phyloP scores from a whole-genome alignment of 2,113 vertebrate species.

The Eurypyga helias region DNA sequence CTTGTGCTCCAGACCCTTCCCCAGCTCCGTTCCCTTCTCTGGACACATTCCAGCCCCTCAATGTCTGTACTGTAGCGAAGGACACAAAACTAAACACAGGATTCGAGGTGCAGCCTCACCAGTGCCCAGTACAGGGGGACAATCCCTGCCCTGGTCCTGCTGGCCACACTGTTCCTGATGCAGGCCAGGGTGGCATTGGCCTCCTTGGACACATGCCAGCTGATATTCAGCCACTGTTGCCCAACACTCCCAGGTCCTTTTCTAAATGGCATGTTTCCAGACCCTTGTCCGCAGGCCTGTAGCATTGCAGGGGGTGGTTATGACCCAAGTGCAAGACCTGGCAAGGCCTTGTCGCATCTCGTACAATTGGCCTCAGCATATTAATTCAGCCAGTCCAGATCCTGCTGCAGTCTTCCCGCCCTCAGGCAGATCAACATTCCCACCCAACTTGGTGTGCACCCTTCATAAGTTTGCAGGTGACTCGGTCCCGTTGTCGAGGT shows the following conservation, averaged over 20 bases:
- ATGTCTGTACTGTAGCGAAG: too few relatives aligned
- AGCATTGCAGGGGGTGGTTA: neutral
- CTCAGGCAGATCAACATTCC: neutral
- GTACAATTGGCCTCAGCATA: neutral
- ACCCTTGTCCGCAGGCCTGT: neutral
- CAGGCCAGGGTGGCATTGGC: neutral
- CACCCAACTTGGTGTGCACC: too few relatives aligned
- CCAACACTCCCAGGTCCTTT: neutral
- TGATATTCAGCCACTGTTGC: neutral
- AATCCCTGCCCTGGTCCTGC: neutral
- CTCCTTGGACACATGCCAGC: neutral
- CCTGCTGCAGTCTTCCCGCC: neutral
- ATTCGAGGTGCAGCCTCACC: too few relatives aligned
- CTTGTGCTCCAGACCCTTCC: neutral
- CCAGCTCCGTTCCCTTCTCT: too few relatives aligned
- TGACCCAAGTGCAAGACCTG: neutral
- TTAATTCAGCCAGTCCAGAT: neutral
- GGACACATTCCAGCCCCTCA: too few relatives aligned
- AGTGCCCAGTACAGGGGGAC: too few relatives aligned
- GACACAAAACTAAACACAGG: too few relatives aligned
- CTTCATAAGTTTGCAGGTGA: too few relatives aligned
- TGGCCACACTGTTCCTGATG: neutral
- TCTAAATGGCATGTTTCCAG: neutral
- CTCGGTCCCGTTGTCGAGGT: rapidly evolving
- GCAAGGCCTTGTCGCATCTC: neutral